Evolutionary conservation across 2,888 invertebrate species (phyloP).

Genomic region (Liopterus haemorrhoidalis): DNA sequence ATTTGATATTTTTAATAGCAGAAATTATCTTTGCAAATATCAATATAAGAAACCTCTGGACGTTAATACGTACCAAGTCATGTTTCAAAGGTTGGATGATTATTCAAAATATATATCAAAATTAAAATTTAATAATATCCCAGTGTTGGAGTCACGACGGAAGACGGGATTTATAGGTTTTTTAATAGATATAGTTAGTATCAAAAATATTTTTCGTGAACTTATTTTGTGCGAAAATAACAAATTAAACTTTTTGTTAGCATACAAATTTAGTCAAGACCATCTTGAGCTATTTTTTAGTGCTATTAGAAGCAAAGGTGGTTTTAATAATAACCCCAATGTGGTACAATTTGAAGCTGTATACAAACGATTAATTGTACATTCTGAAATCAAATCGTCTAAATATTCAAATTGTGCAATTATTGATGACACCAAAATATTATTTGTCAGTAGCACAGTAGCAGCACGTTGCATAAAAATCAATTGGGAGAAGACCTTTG

Average conservation of each 20-base stretch:
- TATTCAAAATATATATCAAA: background rate
- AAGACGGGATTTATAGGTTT: slow-evolving; percentile 6
- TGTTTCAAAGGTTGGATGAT: background rate
- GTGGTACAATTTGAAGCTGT: slow-evolving; percentile 1
- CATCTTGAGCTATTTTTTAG: slow-evolving; percentile 2
- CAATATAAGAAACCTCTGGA: background rate
- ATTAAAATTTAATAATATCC: background rate
- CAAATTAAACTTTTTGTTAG: background rate
- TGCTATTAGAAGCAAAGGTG: slow-evolving; percentile 3
- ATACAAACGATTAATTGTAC: slow-evolving; percentile 1
- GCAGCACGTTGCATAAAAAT: slow-evolving; percentile 1
- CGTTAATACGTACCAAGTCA: background rate
- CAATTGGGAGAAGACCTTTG: background rate
- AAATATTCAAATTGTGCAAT: background rate
- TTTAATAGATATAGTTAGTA: background rate
- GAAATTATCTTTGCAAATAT: slow-evolving; percentile 3
- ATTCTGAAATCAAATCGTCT: slow-evolving; percentile 7
- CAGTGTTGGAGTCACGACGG: background rate
- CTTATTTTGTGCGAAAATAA: background rate
- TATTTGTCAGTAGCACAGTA: background rate
- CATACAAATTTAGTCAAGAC: slow-evolving; percentile 6
- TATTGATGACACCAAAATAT: slow-evolving; percentile 1
- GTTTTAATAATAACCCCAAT: slow-evolving; percentile 5
- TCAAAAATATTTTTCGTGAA: background rate
- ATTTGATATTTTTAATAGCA: slow-evolving; percentile 22